Evolutionary conservation across 2,797 vertebrate genomes (phyloP).

Genomic region (Sebastes baramenuke): DNA sequence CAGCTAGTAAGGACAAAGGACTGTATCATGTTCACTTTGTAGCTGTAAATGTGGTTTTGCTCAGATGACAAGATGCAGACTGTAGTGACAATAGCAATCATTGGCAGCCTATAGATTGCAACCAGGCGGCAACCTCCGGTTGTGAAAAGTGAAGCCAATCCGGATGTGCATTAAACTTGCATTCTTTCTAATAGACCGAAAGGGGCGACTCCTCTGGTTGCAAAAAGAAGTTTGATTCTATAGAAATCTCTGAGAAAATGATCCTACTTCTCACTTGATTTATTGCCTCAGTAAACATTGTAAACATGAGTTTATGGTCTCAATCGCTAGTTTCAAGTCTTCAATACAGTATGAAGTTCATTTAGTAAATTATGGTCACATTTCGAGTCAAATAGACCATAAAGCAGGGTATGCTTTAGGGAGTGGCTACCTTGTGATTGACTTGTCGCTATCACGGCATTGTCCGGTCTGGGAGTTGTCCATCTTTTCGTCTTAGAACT

Average conservation of each 20-base stretch:
- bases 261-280: too few species aligned
- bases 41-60: background rate
- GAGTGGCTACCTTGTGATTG: too few species aligned
- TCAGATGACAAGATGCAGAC: background rate
- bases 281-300: too few species aligned
- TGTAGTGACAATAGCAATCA: background rate
- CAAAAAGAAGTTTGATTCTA: too few species aligned
- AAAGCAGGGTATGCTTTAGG: too few species aligned
- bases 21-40: background rate
- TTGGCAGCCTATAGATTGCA: background rate
- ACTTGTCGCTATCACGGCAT: too few species aligned
- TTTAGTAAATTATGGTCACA: too few species aligned
- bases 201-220: background rate
- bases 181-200: background rate
- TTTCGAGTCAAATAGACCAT: too few species aligned
- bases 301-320: background rate
- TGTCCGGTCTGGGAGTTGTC: too few species aligned
- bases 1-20: slow-evolving; percentile 66
- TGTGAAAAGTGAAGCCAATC: background rate
- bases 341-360: too few species aligned
- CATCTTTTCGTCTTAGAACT: background rate
- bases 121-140: background rate
- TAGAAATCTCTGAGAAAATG: too few species aligned
- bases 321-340: background rate
- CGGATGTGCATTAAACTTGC: background rate